Conservation (phyloP, 2,888 invertebrate genomes). For the Temnothorax ravouxi region DNA sequence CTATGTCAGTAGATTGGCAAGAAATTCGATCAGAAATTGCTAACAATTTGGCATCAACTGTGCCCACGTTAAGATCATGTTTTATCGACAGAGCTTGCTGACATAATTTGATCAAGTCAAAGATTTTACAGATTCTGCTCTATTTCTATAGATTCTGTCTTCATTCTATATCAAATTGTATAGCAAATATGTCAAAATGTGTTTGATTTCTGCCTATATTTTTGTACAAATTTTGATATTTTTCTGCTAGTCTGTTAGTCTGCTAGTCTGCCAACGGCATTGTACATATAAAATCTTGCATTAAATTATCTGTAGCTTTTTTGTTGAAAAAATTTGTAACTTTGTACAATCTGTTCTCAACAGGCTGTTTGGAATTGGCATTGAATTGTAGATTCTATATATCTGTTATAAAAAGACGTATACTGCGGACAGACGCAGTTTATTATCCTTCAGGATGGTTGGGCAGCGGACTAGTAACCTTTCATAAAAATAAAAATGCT, state of each 20-base stretch:
- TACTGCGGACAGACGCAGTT: not conserved
- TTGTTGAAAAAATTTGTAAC: not conserved
- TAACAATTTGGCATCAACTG: not conserved
- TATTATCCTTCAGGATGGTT: no score
- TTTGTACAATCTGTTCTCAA: not conserved
- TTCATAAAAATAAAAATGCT: no score
- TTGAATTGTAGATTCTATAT: not conserved
- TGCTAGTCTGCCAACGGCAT: not conserved
- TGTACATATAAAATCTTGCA: not conserved
- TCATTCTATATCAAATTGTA: not conserved
- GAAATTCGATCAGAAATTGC: slow-evolving; percentile 9
- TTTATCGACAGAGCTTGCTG: not conserved
- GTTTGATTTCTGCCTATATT: not conserved
- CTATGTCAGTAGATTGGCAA: not conserved
- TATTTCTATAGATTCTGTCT: not conserved
- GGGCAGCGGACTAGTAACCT: no score
- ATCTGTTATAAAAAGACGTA: not conserved
- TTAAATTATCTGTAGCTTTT: not conserved
- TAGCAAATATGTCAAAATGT: not conserved
- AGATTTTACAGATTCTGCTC: not conserved
- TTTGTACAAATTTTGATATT: not conserved
- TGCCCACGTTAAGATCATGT: not conserved
- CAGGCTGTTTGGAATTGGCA: not conserved
- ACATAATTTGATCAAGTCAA: not conserved
- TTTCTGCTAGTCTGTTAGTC: not conserved